Base-by-base conservation (phyloP, 2,888 invertebrate genomes). In the Blomia tropicalis region DNA sequence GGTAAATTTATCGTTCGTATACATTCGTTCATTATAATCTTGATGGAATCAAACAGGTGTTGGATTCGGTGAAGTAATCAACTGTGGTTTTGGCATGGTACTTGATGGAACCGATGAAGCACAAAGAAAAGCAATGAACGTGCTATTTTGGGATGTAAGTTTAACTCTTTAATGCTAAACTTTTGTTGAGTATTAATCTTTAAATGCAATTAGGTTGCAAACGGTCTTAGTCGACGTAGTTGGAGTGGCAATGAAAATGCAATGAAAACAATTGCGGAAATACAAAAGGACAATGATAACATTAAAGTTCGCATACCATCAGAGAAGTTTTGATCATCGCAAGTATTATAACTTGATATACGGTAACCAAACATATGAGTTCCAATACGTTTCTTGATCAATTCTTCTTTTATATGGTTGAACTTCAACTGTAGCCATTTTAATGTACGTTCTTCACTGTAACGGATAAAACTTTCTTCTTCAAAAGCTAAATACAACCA, bases 11-110 rank as follows among this genome's bases (percentile, higher is more conserved):
- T 62, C n/a, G n/a, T n/a, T n/a, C n/a, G n/a, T n/a, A n/a, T n/a
- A n/a, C n/a, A n/a, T n/a, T n/a, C n/a, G n/a, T 62, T 53, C 29
- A 22, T 60, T 51, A 29, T 60, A n/a, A n/a, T n/a, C n/a, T n/a
- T n/a, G n/a, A n/a, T n/a, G n/a, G n/a, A n/a, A n/a, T n/a, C 19
- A 25, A 36, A 36, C 36, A 59, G 59, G 60, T 25, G 60, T 64
- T 43, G 58, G 62, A 27, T 64, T 44, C 30, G 59, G 53, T n/a
- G 80, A 81, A 70, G 80, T 78, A 2, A 77, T 79, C 17, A 81
- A 81, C 70, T 81, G 81, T 17, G 80, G 80, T 17, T 81, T 81
- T 71, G 81, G 81, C 5, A 70, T 81, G 60, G 73, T 81, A 1
- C 71, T 81, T 31, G 80, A 81, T 70, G 81, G 81, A 41, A 63